Evolutionary conservation across 2,797 vertebrate species (phyloP).

Genomic region (Gila robusta): DNA sequence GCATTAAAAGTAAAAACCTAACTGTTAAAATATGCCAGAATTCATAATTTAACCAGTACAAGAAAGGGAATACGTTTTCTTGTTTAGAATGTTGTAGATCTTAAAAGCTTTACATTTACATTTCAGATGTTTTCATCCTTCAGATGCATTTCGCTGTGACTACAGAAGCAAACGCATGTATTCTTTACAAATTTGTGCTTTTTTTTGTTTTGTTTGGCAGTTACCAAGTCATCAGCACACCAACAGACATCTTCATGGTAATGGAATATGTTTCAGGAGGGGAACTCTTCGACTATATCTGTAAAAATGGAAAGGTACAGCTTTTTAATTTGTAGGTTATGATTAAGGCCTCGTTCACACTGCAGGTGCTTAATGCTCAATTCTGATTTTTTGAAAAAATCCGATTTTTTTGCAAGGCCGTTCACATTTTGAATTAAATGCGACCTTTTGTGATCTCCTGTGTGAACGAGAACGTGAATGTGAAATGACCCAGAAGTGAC

Average conservation of each 20-base stretch:
- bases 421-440: no score
- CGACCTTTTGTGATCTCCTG: no score
- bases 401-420: no score
- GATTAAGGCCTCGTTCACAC: no score
- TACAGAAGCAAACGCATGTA: not conserved
- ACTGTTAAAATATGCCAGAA: not conserved
- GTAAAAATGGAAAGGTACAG: constrained; percentile 97
- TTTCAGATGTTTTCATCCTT: not conserved
- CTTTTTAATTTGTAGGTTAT: not conserved
- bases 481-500: no score
- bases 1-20: not conserved
- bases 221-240: constrained; percentile 99
- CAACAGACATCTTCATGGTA: constrained; percentile 99
- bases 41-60: not conserved
- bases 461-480: no score
- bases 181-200: not conserved
- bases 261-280: constrained; percentile 99
- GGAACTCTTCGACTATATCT: constrained; percentile 99
- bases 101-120: not conserved
- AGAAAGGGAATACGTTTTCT: not conserved
- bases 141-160: not conserved
- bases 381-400: no score
- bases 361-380: no score
- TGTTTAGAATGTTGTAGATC: not conserved
- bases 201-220: constrained; percentile 72